phyloP scores from a whole-genome alignment of 2,797 vertebrate species.

The Acanthurus lineatus region DNA sequence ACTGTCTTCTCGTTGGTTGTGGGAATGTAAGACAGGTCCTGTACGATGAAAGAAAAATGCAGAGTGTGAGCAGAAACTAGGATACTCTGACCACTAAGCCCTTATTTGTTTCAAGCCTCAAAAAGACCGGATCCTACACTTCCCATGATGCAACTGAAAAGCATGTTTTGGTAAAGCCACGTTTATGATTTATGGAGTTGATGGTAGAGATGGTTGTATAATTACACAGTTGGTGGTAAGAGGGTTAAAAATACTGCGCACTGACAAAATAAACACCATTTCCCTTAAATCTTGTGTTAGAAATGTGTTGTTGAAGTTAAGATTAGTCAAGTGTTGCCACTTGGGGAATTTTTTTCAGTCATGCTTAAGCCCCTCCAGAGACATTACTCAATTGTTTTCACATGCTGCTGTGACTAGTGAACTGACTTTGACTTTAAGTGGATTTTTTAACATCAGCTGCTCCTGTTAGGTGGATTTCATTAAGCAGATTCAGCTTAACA shows the following conservation, averaged over 20 bases:
- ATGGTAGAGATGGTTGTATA: neutral
- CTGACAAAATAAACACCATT: neutral
- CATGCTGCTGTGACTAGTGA: neutral
- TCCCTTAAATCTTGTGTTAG: neutral
- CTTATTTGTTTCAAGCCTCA: neutral
- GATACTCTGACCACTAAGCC: neutral
- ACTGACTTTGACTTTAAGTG: neutral
- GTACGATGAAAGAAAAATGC: conserved; percentile 26
- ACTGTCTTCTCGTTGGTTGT: conserved; percentile 93
- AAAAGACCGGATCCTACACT: neutral
- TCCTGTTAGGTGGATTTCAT: neutral
- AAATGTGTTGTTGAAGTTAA: neutral
- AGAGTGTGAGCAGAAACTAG: conserved; percentile 1
- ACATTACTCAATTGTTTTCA: neutral
- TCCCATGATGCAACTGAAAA: neutral
- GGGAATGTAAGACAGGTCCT: conserved; percentile 92
- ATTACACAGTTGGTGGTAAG: neutral
- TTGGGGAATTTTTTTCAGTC: neutral
- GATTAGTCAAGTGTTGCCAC: neutral
- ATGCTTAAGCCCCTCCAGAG: neutral
- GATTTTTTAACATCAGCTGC: neutral
- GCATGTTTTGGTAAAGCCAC: neutral
- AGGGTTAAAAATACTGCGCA: neutral
- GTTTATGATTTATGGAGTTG: neutral
- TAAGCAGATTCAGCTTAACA: neutral